Percentiles rank a stretch among this genome's conserved stretches.
These are phyloP conservation scores for Ceyx margarethae DNA, from an alignment of 2,113 vertebrate genomes.

Conservation along the genomic window DNA sequence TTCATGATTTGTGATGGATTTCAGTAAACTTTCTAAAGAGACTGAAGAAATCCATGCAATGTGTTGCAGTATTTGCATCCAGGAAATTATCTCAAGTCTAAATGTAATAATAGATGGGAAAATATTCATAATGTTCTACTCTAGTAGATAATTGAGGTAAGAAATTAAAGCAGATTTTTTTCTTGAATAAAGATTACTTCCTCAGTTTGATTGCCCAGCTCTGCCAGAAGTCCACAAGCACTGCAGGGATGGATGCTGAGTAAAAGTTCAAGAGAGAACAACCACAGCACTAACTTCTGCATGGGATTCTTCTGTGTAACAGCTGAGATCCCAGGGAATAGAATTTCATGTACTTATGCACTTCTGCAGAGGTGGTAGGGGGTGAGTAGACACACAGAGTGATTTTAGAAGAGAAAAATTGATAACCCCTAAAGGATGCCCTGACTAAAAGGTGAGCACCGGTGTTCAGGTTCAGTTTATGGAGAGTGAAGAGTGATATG, in stretches of 20 bases:
- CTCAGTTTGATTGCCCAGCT: neutral
- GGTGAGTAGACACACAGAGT: neutral
- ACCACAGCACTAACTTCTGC: neutral
- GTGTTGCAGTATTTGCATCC: neutral
- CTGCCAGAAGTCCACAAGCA: neutral
- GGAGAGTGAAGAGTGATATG: neutral
- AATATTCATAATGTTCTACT: neutral
- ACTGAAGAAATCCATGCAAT: neutral
- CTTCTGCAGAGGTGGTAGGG: neutral
- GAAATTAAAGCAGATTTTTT: neutral
- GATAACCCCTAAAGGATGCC: neutral
- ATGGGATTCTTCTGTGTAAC: neutral
- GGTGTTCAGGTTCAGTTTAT: neutral
- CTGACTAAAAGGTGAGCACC: neutral
- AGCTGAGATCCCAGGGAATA: neutral
- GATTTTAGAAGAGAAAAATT: neutral
- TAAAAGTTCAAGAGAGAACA: neutral
- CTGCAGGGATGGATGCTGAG: neutral
- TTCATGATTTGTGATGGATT: neutral
- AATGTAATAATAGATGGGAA: neutral
- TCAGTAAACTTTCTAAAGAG: neutral
- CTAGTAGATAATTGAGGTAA: neutral
- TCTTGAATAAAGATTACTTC: neutral
- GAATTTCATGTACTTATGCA: neutral
- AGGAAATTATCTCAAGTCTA: neutral